Conservation (phyloP, 2,113 vertebrate species). For the Xiphorhynchus elegans region DNA sequence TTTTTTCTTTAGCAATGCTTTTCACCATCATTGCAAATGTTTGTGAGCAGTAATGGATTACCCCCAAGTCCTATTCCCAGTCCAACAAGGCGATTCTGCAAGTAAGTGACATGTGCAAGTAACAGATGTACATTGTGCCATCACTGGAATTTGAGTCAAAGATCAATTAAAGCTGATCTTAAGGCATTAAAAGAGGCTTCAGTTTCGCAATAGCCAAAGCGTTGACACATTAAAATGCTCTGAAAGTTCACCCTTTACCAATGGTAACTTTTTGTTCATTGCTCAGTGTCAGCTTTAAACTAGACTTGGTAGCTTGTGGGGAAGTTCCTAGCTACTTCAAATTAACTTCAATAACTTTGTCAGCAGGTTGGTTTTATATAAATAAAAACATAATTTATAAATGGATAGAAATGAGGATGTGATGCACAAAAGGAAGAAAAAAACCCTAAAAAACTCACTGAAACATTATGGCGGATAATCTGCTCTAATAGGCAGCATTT, state of each 20-base stretch:
- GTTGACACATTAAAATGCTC: not conserved
- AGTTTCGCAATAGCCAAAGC: not conserved
- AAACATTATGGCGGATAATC: not conserved
- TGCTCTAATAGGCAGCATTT: not conserved
- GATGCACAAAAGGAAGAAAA: not conserved
- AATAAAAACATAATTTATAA: not conserved
- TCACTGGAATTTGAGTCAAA: not conserved
- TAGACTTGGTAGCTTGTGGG: not conserved
- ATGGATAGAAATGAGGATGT: not conserved
- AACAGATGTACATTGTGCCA: not conserved
- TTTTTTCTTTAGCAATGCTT: slow-evolving; percentile 86
- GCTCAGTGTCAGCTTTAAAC: not conserved
- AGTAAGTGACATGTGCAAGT: slow-evolving; percentile 66
- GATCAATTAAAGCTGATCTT: not conserved
- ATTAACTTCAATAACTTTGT: not conserved
- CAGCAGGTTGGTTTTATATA: not conserved
- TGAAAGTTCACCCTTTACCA: not conserved
- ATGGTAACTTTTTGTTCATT: not conserved
- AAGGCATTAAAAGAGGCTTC: not conserved
- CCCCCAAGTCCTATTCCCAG: slow-evolving; percentile 90
- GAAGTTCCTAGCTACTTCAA: not conserved
- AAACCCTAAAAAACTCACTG: not conserved
- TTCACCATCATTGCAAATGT: slow-evolving; percentile 95
- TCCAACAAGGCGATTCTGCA: slow-evolving; percentile 89
- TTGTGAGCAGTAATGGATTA: slow-evolving; percentile 91